phyloP scores from a whole-genome alignment of 2,113 vertebrate species.

The Phyllostomus hastatus region DNA sequence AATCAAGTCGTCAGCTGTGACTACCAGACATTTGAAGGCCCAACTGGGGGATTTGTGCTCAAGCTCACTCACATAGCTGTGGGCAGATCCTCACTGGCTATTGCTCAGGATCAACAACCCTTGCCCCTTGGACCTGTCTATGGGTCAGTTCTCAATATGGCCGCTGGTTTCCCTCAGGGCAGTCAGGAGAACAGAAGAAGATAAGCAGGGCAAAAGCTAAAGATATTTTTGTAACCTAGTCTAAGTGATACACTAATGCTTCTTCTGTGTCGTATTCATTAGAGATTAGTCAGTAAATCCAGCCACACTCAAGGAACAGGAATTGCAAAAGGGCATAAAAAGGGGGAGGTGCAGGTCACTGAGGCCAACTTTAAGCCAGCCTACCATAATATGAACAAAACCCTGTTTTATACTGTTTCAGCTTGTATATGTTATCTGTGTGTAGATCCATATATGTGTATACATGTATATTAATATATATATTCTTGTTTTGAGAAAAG shows the following conservation, averaged over 20 bases:
- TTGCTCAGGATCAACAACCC: neutral
- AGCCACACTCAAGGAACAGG: neutral
- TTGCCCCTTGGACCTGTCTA: neutral
- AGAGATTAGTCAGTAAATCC: neutral
- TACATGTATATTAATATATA: neutral
- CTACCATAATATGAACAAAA: neutral
- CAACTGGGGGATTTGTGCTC: neutral
- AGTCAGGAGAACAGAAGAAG: neutral
- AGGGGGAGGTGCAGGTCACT: fast-evolving
- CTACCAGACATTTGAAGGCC: neutral
- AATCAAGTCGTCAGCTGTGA: neutral
- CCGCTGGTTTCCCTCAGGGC: neutral
- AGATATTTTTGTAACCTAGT: neutral
- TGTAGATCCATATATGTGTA: neutral
- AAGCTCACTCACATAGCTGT: neutral
- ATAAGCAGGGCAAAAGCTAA: neutral
- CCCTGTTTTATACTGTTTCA: neutral
- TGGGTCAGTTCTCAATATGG: neutral
- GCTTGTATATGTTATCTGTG: neutral
- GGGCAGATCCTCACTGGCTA: neutral
- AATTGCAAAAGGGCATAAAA: too few species aligned
- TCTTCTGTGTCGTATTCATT: neutral
- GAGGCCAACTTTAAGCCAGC: neutral
- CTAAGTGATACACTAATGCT: neutral
- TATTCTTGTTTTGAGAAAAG: neutral